These are phyloP conservation scores for Loxodonta africana DNA, from an alignment of 2,113 vertebrate genomes.

Conservation along the genomic window DNA sequence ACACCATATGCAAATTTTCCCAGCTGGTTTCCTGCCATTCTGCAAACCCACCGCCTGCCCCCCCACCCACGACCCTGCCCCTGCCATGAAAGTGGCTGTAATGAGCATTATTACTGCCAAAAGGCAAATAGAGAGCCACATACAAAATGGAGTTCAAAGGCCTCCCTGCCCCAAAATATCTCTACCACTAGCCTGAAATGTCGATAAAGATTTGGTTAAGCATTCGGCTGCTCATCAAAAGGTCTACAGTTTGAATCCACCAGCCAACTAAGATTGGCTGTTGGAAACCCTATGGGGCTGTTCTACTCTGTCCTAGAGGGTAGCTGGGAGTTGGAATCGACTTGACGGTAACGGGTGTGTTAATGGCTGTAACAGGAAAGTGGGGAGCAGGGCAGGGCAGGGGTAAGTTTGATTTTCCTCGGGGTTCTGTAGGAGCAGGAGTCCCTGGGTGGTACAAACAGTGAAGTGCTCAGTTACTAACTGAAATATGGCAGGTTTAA, in stretches of 20 bases:
- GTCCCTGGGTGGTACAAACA: too few species aligned
- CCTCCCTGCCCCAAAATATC: neutral
- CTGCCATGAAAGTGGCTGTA: neutral
- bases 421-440: too few species aligned
- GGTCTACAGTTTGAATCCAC: too few species aligned
- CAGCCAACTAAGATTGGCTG: too few species aligned
- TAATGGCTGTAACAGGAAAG: neutral
- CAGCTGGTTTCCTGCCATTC: neutral
- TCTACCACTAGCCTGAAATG: neutral
- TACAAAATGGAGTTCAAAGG: neutral
- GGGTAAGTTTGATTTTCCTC: neutral
- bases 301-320: too few species aligned
- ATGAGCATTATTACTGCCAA: neutral
- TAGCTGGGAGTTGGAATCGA: too few species aligned
- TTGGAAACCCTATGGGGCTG: too few species aligned
- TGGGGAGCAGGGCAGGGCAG: rapidly evolving
- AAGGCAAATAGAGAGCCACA: neutral
- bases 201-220: neutral
- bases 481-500: too few species aligned
- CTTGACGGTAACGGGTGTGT: too few species aligned
- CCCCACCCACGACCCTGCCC: too few species aligned
- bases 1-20: neutral
- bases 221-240: too few species aligned
- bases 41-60: neutral
- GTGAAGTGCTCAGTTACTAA: too few species aligned